Base-by-base conservation (phyloP, 30 jellyfish, hydroid and myxozoan species). In the Clytia hemisphaerica region DNA sequence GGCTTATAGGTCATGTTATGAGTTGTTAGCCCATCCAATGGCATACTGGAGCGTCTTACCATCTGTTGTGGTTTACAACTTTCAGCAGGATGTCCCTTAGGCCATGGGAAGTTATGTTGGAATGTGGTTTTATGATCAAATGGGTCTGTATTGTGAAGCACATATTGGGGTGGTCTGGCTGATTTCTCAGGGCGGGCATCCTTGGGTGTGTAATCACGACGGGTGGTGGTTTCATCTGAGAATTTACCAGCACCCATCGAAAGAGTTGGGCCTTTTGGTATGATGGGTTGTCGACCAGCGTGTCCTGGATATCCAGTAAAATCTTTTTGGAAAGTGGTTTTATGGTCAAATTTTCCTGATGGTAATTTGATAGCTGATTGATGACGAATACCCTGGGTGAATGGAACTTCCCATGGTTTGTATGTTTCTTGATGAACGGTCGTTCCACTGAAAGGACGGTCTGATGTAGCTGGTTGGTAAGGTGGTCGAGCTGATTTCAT, bases 371-470 rank as follows among this genome's bases (percentile, higher is more conserved):
- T 75, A 29, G 94, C 89, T 35, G 40, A 45, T 28, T 83, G 84
- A 18, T 91, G 93, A 10, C 73, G 89, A 29, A 89, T 26, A 24
- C 83, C 83, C 33, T 73, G 83, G 21, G 68, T 49, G 46, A 34
- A 65, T 26, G 93, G 95, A 12, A 80, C 51, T 9, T 89, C 95
- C 98, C 98, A 89, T 38, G 84, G 78, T 57, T 72, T 89, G 75
- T 89, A 89, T 38, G 98, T 89, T 78, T 89, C 93, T 35, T 81
- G 75, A 45, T 89, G 92, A 15, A 89, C 98, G 9, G 98, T 89
- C 25, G 58, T 80, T n/a, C 83, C 93, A 64, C 67, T 84, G 64
- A 89, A 89, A 1, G 98, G 98, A 4, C 80, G 40, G 35, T 71
- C 90, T 53, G 84, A 75, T 19, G 86, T 70, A 19, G 74, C 82